phyloP scores from a whole-genome alignment of 1,140 invertebrate genomes.

The Triops longicaudatus region DNA sequence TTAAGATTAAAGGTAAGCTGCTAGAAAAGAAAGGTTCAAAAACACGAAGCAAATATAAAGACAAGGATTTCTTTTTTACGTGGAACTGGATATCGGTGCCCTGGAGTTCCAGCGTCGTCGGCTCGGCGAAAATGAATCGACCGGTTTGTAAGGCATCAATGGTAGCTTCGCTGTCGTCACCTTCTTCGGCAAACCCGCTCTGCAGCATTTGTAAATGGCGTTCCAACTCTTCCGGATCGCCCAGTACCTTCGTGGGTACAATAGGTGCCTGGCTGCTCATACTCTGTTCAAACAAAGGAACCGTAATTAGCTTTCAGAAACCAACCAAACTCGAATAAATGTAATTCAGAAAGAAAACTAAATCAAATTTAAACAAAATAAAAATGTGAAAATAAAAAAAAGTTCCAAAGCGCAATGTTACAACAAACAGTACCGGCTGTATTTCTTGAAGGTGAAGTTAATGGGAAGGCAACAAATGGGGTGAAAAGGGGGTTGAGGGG shows the following conservation, averaged over 20 bases:
- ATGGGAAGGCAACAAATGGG: too few species aligned
- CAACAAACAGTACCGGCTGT: too few species aligned
- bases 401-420: too few species aligned
- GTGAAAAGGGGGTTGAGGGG: too few species aligned
- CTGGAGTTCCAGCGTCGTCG: constrained; percentile 19
- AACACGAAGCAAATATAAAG: neutral
- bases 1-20: too few species aligned
- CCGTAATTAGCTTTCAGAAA: neutral
- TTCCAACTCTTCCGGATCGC: constrained; percentile 76
- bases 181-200: constrained; percentile 47
- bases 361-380: too few species aligned
- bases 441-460: too few species aligned
- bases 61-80: constrained; percentile 1
- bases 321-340: neutral
- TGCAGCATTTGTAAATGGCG: constrained; percentile 61
- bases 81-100: constrained; percentile 24
- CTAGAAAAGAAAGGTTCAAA: neutral
- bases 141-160: constrained; percentile 21
- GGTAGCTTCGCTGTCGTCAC: constrained; percentile 22
- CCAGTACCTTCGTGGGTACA: constrained; percentile 71
- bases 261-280: constrained; percentile 65
- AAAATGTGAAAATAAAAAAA: too few species aligned
- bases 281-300: constrained; percentile 41
- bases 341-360: neutral
- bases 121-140: constrained; percentile 24